Base-by-base conservation (phyloP, 2,797 vertebrate species). In the Uromys caudimaculatus region DNA sequence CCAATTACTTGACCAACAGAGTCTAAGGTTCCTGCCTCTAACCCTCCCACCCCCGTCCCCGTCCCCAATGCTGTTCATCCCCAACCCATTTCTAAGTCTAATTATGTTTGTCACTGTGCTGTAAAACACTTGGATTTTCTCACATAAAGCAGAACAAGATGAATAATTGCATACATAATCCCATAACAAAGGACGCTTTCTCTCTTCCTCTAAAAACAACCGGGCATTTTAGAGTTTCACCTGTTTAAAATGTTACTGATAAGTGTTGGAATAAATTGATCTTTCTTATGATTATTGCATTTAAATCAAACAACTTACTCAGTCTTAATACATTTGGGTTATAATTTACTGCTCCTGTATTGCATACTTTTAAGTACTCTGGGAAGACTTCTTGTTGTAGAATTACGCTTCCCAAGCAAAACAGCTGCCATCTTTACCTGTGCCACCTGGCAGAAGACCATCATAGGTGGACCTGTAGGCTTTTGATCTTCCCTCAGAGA, bases 261-360 rank as follows among this genome's bases (percentile, higher is more conserved):
- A 96, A 95, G 90, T 84, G 71, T 0, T 73, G 92, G 77, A 96
- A 87, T 60, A 79, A 95, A 86, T 60, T 86, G 84, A 97, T 47
- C 27, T 93, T 52, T 93, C 89, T 90, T 87, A 92, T 91, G 97
- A 97, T 97, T 96, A 97, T 91, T 92, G 92, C 94, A 97, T 95
- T 95, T 91, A 97, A 69, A 97, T 95, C 93, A 97, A 95, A 94
- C 97, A 96, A 97, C 94, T 71, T 95, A 81, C 73, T 93, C 78
- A 78, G 82, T 94, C 91, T 52, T 96, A 96, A 94, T 76, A 62
- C 97, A 96, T 91, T 64, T 69, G n/a, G 35, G 35, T 90, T 69
- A 13, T 50, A 17, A 24, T 62, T 81, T 64, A 38, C 17, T 44
- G n/a, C 3, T 19, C 11, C 35, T 2, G 23, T 3, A 19, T 75